Conservation (phyloP, 2,113 vertebrate genomes). For the Zosterops pallidus region DNA sequence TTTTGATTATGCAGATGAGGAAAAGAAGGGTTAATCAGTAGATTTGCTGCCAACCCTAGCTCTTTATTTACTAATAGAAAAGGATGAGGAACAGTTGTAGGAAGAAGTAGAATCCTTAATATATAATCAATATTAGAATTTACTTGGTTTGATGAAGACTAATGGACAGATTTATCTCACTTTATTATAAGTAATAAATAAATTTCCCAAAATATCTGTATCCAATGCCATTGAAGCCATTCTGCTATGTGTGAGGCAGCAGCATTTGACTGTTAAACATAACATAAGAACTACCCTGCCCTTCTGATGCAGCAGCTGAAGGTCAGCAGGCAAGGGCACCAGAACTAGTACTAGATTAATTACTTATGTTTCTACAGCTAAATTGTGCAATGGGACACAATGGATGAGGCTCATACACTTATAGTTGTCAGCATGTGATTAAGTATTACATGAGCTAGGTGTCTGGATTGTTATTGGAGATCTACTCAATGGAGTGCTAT, state of each 20-base stretch:
- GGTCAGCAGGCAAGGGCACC: background rate
- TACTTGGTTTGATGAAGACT: background rate
- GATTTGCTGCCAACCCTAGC: background rate
- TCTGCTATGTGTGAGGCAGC: background rate
- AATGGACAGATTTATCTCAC: background rate
- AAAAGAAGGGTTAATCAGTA: background rate
- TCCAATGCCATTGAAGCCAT: background rate
- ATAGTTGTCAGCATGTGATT: background rate
- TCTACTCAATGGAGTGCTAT: background rate
- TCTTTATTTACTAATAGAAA: background rate
- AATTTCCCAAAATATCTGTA: background rate
- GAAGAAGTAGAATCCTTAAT: background rate
- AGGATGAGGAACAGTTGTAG: background rate
- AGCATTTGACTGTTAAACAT: background rate
- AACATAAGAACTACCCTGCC: background rate
- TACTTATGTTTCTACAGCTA: background rate
- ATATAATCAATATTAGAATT: background rate
- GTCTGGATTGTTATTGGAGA: background rate
- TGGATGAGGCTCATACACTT: background rate
- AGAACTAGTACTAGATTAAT: background rate
- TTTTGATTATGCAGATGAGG: background rate
- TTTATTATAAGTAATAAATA: background rate
- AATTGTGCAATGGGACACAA: background rate
- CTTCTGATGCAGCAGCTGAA: background rate
- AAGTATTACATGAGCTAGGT: background rate